Evolutionary conservation across 1,140 invertebrate species (phyloP).

Genomic region (Drosophila rhopaloa): DNA sequence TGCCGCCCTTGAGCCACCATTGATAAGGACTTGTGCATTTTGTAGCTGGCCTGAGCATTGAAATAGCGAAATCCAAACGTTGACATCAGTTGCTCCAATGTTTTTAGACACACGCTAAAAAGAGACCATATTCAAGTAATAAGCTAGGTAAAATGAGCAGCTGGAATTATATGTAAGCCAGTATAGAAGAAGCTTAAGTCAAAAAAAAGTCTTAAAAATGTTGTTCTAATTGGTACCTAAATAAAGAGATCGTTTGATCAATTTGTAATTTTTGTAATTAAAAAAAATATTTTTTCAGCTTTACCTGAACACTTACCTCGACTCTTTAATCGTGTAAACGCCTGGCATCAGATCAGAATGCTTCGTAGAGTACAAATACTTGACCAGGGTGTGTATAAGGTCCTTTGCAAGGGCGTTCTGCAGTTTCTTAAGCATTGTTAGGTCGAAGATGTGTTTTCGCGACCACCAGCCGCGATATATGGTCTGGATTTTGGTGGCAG

Average conservation of each 20-base stretch:
- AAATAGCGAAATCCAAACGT: slow-evolving; percentile 19
- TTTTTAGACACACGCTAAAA: neutral
- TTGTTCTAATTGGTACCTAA: no score
- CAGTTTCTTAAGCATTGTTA: slow-evolving; percentile 8
- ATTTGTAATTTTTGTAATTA: no score
- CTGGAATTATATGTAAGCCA: no score
- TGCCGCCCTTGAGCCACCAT: neutral
- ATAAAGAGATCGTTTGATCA: no score
- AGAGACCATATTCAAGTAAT: neutral
- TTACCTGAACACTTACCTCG: neutral
- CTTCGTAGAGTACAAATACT: neutral
- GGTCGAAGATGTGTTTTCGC: slow-evolving; percentile 39
- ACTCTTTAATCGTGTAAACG: neutral
- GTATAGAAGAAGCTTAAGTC: no score
- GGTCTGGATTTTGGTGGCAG: slow-evolving; percentile 46
- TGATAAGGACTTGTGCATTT: neutral
- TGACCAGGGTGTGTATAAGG: neutral
- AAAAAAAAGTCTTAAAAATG: no score
- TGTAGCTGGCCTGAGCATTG: slow-evolving; percentile 14
- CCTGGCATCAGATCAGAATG: slow-evolving; percentile 7
- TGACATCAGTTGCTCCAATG: neutral
- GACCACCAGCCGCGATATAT: slow-evolving; percentile 61
- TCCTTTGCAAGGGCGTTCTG: neutral
- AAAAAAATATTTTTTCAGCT: neutral
- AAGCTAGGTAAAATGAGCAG: no score